These are phyloP conservation scores for Prenolepis imparis DNA, from an alignment of 2,888 invertebrate genomes.

Conservation along the genomic window DNA sequence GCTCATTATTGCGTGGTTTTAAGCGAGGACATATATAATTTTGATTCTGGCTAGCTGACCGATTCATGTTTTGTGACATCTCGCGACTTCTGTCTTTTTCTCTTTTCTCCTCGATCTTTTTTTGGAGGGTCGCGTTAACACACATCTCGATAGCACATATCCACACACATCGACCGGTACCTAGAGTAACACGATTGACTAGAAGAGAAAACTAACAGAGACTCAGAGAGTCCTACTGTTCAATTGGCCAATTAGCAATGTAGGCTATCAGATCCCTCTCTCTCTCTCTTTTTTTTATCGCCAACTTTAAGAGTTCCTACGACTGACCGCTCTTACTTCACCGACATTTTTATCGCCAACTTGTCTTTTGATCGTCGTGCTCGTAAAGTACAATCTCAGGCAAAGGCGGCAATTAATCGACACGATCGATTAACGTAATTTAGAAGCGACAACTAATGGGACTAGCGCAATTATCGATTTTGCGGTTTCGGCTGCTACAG, in stretches of 20 bases:
- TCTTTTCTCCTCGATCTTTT: neutral
- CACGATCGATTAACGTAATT: constrained; percentile 10
- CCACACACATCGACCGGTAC: no score
- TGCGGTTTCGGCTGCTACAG: neutral
- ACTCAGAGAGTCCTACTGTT: no score
- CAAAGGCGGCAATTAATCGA: constrained; percentile 29
- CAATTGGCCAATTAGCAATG: no score
- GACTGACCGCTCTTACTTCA: neutral
- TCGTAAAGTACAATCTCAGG: constrained; percentile 5
- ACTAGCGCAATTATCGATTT: constrained; percentile 23
- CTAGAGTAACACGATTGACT: no score
- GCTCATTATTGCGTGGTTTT: constrained; percentile 68
- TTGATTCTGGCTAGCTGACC: constrained; percentile 26
- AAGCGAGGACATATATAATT: constrained; percentile 44
- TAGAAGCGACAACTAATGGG: neutral
- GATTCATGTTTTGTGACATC: constrained; percentile 32
- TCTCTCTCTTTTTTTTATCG: no score
- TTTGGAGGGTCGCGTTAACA: no score
- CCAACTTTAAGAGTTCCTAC: neutral
- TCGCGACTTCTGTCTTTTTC: constrained; percentile 17
- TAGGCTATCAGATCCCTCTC: no score
- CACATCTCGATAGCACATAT: no score
- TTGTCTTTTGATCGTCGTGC: constrained; percentile 7
- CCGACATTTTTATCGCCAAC: neutral
- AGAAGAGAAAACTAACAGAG: no score